A percentile compares a stretch with the other conserved stretches of the same genome.
phyloP scores from a whole-genome alignment of 2,113 vertebrate species.

The Rana temporaria region DNA sequence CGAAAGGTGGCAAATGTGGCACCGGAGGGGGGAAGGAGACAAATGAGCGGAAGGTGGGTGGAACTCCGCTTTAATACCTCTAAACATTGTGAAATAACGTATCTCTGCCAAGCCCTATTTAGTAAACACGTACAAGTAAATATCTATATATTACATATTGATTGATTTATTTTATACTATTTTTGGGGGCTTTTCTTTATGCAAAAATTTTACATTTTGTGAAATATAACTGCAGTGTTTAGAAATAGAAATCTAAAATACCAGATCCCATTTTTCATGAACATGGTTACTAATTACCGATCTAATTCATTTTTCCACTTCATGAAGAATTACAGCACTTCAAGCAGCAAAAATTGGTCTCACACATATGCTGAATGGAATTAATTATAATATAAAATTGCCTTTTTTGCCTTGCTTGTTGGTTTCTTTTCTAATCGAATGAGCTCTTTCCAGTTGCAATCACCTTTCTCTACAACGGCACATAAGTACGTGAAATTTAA shows the following conservation, averaged over 20 bases:
- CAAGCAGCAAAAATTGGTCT: not conserved
- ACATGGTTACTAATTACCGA: not conserved
- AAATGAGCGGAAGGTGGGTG: too few relatives aligned
- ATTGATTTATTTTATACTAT: not conserved
- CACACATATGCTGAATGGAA: not conserved
- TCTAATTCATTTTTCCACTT: constrained; percentile 29
- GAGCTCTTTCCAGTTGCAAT: constrained; percentile 3
- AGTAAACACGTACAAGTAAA: not conserved
- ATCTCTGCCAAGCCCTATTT: not conserved
- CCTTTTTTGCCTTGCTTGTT: not conserved
- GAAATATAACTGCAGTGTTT: not conserved
- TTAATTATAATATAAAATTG: constrained; percentile 23
- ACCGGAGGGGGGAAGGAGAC: too few relatives aligned
- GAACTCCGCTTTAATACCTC: not conserved
- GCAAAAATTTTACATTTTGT: not conserved
- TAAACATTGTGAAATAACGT: not conserved
- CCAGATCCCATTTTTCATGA: too few relatives aligned
- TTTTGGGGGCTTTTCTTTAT: not conserved
- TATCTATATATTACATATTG: not conserved
- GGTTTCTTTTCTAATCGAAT: not conserved
- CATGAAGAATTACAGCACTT: constrained; percentile 6
- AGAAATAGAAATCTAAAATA: too few relatives aligned
- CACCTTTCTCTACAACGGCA: constrained; percentile 7
- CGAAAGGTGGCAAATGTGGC: too few relatives aligned
- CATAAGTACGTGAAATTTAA: constrained; percentile 6